Conservation (phyloP, 1,140 invertebrate species). For the Drosophila sulfurigaster region DNA sequence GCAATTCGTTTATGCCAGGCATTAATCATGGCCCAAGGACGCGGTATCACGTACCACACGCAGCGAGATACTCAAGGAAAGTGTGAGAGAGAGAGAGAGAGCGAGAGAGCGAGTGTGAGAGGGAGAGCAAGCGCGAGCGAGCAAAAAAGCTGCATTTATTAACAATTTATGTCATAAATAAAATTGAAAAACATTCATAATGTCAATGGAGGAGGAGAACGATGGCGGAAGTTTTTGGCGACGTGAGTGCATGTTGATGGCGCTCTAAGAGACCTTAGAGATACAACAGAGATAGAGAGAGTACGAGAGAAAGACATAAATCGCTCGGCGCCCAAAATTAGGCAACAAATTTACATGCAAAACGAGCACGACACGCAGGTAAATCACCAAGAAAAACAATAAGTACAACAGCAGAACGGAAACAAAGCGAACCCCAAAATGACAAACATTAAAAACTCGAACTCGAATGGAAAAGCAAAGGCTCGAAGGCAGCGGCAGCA, state of each 20-base stretch:
- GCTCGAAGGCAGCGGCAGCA: conserved; percentile 3
- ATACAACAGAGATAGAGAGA: background rate
- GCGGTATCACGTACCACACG: conserved; percentile 29
- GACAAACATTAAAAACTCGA: conserved; percentile 63
- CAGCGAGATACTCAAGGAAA: conserved; percentile 5
- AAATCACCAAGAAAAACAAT: conserved; percentile 56
- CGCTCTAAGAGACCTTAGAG: conserved; percentile 24
- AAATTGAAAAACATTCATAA: conserved; percentile 81
- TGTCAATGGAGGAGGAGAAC: conserved; percentile 47
- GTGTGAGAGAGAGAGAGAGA: conserved; percentile 9
- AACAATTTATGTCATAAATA: conserved; percentile 80
- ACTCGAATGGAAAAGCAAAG: conserved; percentile 10
- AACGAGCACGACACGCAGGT: conserved; percentile 66
- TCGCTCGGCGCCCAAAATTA: conserved; percentile 62
- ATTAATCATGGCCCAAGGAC: conserved; percentile 64
- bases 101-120: conserved; percentile 7
- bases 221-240: conserved; percentile 4
- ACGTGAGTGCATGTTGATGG: conserved; percentile 59
- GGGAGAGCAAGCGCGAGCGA: conserved; percentile 11
- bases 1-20: conserved; percentile 75
- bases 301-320: conserved; percentile 46
- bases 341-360: conserved; percentile 75
- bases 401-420: conserved; percentile 2
- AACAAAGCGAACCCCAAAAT: conserved; percentile 48
- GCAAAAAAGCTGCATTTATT: conserved; percentile 65